Conservation (phyloP, 2,888 invertebrate species). For the Xanthia togata region DNA sequence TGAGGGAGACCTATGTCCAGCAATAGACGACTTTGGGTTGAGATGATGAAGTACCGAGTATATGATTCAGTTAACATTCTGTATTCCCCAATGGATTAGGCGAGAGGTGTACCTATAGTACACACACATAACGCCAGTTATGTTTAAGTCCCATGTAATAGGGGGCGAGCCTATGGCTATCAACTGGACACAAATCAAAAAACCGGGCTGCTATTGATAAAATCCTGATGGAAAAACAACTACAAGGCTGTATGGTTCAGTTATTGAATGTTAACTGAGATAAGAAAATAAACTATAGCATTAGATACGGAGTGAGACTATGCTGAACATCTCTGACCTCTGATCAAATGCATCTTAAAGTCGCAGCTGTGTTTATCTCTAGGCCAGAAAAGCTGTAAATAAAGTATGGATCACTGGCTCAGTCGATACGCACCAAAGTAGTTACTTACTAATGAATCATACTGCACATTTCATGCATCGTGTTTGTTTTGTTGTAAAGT, state of each 20-base stretch:
- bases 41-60: not conserved
- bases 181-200: not conserved
- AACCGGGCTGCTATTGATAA: not conserved
- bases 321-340: not conserved
- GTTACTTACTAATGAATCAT: conserved; percentile 33
- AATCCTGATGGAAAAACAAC: not conserved
- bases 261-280: not conserved
- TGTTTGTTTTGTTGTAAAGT: conserved; percentile 22
- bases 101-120: not conserved
- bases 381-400: conserved; percentile 9
- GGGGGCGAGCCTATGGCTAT: not conserved
- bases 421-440: conserved; percentile 22
- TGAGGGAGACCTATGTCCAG: not conserved
- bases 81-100: not conserved
- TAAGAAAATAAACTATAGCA: not conserved
- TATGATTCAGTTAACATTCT: not conserved
- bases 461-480: not conserved
- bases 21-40: not conserved
- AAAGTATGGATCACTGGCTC: conserved; percentile 20
- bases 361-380: conserved; percentile 37
- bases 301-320: no score
- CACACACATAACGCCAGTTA: not conserved
- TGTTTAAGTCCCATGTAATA: not conserved
- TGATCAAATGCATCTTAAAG: conserved; percentile 8
- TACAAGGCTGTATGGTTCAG: not conserved